Conservation (phyloP, 1,140 invertebrate species). For the Drosophila arawakana region DNA sequence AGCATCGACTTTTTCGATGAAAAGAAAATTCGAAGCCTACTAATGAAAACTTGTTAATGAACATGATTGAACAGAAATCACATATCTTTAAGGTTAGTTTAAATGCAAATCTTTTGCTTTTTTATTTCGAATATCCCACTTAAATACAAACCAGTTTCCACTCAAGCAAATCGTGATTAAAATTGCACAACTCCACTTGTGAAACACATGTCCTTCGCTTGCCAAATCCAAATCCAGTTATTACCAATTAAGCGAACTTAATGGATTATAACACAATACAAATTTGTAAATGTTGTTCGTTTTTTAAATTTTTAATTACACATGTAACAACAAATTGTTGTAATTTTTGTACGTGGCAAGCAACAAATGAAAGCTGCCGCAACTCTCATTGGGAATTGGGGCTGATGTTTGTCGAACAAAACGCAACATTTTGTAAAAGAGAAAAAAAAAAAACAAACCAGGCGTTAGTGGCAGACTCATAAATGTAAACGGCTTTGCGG, state of each 20-base stretch:
- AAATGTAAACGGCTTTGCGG: slow-evolving; percentile 56
- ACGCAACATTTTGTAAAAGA: slow-evolving; percentile 53
- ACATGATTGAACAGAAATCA: too few species aligned
- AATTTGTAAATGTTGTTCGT: slow-evolving; percentile 11
- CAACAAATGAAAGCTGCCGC: slow-evolving; percentile 15
- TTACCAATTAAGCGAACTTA: slow-evolving; percentile 38
- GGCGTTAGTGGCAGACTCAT: slow-evolving; percentile 25
- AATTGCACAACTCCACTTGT: background rate
- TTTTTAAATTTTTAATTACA: slow-evolving; percentile 55
- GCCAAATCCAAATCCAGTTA: slow-evolving; percentile 11
- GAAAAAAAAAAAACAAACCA: background rate
- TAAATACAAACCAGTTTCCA: too few species aligned
- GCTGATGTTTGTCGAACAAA: slow-evolving; percentile 56
- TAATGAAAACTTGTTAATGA: too few species aligned
- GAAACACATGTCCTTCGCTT: background rate
- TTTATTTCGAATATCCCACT: too few species aligned
- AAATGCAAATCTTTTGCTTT: too few species aligned
- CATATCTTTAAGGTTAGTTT: too few species aligned
- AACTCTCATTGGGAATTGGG: background rate
- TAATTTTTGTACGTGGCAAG: slow-evolving; percentile 47
- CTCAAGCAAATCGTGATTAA: background rate
- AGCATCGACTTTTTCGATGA: too few species aligned
- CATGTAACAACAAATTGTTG: slow-evolving; percentile 56
- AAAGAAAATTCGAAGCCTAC: too few species aligned
- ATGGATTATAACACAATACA: slow-evolving; percentile 18